Base-by-base conservation (phyloP, 2,113 vertebrate genomes). In the Festucalex cinctus region DNA sequence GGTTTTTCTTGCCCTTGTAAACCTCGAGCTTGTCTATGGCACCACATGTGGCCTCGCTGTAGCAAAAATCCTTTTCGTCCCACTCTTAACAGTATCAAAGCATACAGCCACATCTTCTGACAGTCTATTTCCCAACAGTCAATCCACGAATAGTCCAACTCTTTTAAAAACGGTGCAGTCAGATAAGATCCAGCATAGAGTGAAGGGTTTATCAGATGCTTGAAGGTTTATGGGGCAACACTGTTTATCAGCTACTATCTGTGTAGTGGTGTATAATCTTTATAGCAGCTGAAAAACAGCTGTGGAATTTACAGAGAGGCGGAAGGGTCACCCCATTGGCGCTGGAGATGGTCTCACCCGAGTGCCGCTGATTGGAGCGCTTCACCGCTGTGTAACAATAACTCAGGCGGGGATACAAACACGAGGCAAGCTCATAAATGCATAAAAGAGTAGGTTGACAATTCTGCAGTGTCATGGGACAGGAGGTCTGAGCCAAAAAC, bases 261-360 rank as follows among this genome's bases (percentile, higher is more conserved):
- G 73, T 85, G 82, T 75, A 80, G 6, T 62, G 60, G 9, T 43
- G 73, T 74, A 61, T 83, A 70, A 83, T 86, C 79, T 87, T 85
- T 77, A 77, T 73, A 80, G 80, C 70, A 61, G 36, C 63, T 5
- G 13, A 68, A 68, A 86, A 89, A 78, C 79, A 75, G 73, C 78
- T 78, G 74, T 69, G 73, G 82, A 82, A 76, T 73, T 78, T 73
- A 70, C 69, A 72, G 73, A 65, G 68, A 39, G 1, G 59, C 1
- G 22, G 59, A 79, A 77, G 85, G 88, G 82, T 86, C 82, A 81
- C 80, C 82, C 75, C 39, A 68, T 75, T 68, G 74, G 77, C 70
- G 51, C 71, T 9, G 3, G 53, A 75, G 81, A 60, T 51, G n/a
- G 24, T 63, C 28, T 24, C 43, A 20, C n/a, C 61, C 24, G 5